Evolutionary conservation across 2,113 vertebrate genomes (phyloP).

Genomic region (Felis catus): F.catus_Fca126_mat1.0 CM031423.1:49258501-49259000

Average conservation of each 20-base stretch:
- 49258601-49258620: background rate
- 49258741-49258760: background rate
- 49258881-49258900: too few relatives aligned
- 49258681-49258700: background rate
- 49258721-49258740: background rate
- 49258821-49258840: background rate
- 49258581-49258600: background rate
- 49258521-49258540: too few relatives aligned
- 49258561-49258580: background rate
- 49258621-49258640: background rate
- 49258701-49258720: background rate
- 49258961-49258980: background rate
- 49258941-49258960: background rate
- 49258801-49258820: background rate
- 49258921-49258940: background rate
- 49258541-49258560: background rate
- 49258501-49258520: accelerated
- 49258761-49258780: background rate
- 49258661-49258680: background rate
- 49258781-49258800: background rate
- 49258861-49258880: background rate
- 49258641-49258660: background rate
- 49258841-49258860: accelerated
- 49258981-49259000: constrained; percentile 5
- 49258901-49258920: background rate